Evolutionary conservation across 1,140 invertebrate species (phyloP), one percentile per base, ranked within the genome.

Genomic region (Philotrypesis tridentata): DNA sequence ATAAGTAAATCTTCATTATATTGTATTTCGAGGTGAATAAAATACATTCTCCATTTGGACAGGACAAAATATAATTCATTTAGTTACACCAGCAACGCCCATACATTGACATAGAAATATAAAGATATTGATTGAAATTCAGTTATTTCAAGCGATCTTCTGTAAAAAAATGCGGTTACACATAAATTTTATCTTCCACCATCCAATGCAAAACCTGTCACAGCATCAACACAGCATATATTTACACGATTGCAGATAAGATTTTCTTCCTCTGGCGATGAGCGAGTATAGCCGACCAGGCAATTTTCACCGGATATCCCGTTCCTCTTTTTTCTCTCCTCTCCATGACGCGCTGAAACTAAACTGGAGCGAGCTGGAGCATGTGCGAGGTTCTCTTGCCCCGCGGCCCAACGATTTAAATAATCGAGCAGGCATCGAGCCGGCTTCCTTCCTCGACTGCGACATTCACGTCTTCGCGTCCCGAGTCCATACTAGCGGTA

Each of bases 391-490:
- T 12, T 40, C 48, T 55, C 48, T 37, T 68, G 14, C 29, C 29
- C 33, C 3, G 25, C 23, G 23, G 63, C 33, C 0, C 11, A 33
- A 17, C 29, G 61, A 84, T 84, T 84, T 79, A 82, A 84, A 84
- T 82, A 84, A 84, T 79, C 74, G 79, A 79, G 48, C 74, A 33
- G 6, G 40, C 25, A 31, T 65, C 25, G 3, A n/a, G 61, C 5
- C 23, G 48, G 25, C 9, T 31, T 12, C 33, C 33, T 23, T 76
- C n/a, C 9, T 21, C 33, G 23, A 21, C 6, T 21, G 33, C 63
- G 48, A 71, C 77, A 37, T 29, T 70, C 31, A 9, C 67, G 14
- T 68, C 40, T 78, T 48, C 2, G 61, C 63, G 43, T 14, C 8
- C 37, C 29, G 67, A 9, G 5, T 12, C 11, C 3, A 48, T 40